Base-by-base conservation (phyloP, 2,797 vertebrate species). In the Nasua narica region DNA sequence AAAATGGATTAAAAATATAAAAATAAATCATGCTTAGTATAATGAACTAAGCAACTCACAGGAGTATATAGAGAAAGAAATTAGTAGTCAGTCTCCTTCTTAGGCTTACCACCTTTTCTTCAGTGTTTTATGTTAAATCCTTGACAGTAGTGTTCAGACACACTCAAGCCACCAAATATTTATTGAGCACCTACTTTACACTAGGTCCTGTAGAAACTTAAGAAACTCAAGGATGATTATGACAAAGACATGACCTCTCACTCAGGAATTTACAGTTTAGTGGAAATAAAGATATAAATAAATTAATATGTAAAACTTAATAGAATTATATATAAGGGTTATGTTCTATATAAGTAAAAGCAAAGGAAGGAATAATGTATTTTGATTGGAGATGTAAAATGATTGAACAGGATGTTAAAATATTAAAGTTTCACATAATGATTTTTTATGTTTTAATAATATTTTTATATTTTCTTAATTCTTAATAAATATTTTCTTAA, bases 1-100 rank as follows among this genome's bases (percentile, higher is more conserved):
- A 96, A 97, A 91, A 88, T 29, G 18, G 37, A 78, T 87, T 89
- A 50, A 70, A 91, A 79, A 69, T 67, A 78, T 43, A 74, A 95
- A 86, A 91, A 43, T 21, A 56, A 87, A 77, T 54, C 11, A 78
- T 78, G 16, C 56, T 84, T 74, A 32, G 50, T 79, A 27, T 95
- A 70, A 79, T 43, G 83, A 40, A n/a, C 35, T 29, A 78, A 96
- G 54, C 0, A 83, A 72, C 72, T 82, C 11, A 93, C 3, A 84
- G 6, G 27, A 87, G 0, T 83, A 35, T 50, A 0, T 89, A 54
- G 81, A 83, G 62, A 67, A 76, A 76, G 27, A 92, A 94, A 95
- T 85, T 69, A 86, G 72, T 82, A 43, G 56, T 35, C 12, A 79
- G 29, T 74, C 4, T 52, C 21, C 37, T 12, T 94, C 35, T 94